Base-by-base conservation (phyloP, 1,140 invertebrate species). In the Argopecten irradians region DNA sequence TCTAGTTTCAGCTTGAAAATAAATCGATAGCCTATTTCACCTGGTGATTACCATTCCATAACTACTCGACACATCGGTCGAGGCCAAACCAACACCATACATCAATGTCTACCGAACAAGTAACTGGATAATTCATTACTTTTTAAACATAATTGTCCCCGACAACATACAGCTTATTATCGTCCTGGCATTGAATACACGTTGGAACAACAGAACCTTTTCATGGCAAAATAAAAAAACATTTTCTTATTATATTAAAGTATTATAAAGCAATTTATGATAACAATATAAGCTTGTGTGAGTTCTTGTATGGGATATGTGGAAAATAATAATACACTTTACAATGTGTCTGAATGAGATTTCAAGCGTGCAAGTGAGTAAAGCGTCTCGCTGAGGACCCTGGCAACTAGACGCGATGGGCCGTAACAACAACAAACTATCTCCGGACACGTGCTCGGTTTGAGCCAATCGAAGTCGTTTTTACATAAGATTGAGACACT, bases 361-460 rank as follows among this genome's bases (percentile, higher is more conserved):
- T 71, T 71, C 55, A 71, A 71, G 55, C 55, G 55, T 71, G 22
- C n/a, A 0, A 71, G 1, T 71, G 55, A 71, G 5, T 71, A 28
- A 71, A 28, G 55, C 55, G 55, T 71, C 55, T 28, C 55, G n/a
- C 55, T 0, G 55, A 71, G 55, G 55, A 28, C 55, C 55, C 55
- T 71, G 55, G 55, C 55, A 71, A 71, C 55, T 71, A 11, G 55
- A 71, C 55, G 55, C 55, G 55, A n/a, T 71, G 55, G 55, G 1
- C n/a, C 55, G 55, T 71, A 71, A 71, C 55, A 71, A 71, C 55
- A 71, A 71, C 55, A 71, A 71, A 71, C 55, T 71, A 71, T 71
- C 55, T 28, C 55, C 55, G 55, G 11, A 71, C 55, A 71, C 55
- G 55, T 71, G 55, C 55, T 71, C 55, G 0, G 55, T 71, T 71